Conservation (phyloP, 1,140 invertebrate genomes). For the Lethrus apterus region DNA sequence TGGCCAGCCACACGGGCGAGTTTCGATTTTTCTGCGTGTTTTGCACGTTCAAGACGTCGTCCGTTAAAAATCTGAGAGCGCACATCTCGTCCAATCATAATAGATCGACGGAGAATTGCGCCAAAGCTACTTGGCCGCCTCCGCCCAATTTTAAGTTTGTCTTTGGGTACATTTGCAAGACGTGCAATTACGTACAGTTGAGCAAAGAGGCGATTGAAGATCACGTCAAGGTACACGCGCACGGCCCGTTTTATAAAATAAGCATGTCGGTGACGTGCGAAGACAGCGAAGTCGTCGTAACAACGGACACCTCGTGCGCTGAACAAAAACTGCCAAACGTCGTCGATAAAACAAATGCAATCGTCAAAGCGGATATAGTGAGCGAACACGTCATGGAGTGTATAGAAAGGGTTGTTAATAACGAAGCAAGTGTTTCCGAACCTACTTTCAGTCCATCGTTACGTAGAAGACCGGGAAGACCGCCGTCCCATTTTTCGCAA, state of each 20-base stretch:
- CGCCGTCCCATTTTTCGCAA: too few relatives aligned
- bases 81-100: conserved; percentile 44
- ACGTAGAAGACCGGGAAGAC: too few relatives aligned
- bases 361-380: conserved; percentile 16
- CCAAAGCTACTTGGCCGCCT: neutral
- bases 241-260: conserved; percentile 44
- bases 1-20: conserved; percentile 65
- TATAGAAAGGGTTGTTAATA: conserved; percentile 3
- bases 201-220: conserved; percentile 49
- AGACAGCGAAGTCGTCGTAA: neutral
- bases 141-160: conserved; percentile 35
- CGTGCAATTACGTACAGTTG: conserved; percentile 62
- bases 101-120: neutral
- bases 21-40: conserved; percentile 54
- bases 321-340: neutral
- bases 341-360: conserved; percentile 18
- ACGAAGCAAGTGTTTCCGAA: neutral
- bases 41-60: conserved; percentile 46
- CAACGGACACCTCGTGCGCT: neutral
- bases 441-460: neutral
- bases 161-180: conserved; percentile 56
- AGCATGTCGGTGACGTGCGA: conserved; percentile 41
- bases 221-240: conserved; percentile 48
- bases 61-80: conserved; percentile 41
- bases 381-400: conserved; percentile 6